phyloP scores from a whole-genome alignment of 2,888 invertebrate species.

The Mechanitis mazaeus region DNA sequence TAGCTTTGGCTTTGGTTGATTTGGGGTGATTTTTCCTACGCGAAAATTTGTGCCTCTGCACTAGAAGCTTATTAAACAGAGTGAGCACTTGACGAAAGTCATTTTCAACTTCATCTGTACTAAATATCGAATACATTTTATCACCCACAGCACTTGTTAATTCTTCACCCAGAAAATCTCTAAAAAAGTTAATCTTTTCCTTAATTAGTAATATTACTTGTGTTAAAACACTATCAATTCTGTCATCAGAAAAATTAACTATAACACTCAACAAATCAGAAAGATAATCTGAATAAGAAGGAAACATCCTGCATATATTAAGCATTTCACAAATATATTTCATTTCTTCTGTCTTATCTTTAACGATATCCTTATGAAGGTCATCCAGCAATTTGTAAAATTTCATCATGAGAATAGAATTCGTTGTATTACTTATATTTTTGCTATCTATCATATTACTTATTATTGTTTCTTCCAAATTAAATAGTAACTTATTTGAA shows the following conservation, averaged over 20 bases:
- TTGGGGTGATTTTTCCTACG: slow-evolving; percentile 24
- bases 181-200: slow-evolving; percentile 29
- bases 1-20: slow-evolving; percentile 36
- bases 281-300: slow-evolving; percentile 40
- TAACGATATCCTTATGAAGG: slow-evolving; percentile 23
- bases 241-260: slow-evolving; percentile 33
- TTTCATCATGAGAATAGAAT: not conserved
- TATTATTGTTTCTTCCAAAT: not conserved
- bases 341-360: slow-evolving; percentile 36
- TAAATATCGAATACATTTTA: slow-evolving; percentile 19
- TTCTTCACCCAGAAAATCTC: slow-evolving; percentile 32
- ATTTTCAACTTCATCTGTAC: slow-evolving; percentile 14
- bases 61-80: slow-evolving; percentile 30
- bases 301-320: slow-evolving; percentile 39
- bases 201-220: slow-evolving; percentile 23
- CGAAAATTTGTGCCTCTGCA: slow-evolving; percentile 34
- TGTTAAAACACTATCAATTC: slow-evolving; percentile 29
- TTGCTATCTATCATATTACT: not conserved
- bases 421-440: not conserved
- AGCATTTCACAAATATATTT: slow-evolving; percentile 34
- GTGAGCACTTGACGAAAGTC: slow-evolving; percentile 31
- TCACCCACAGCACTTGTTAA: slow-evolving; percentile 26
- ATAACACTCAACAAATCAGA: slow-evolving; percentile 37
- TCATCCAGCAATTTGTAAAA: slow-evolving; percentile 10
- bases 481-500: slow-evolving; percentile 30